Base-by-base conservation (phyloP, 2,113 vertebrate species). In the Columbina picui region DNA sequence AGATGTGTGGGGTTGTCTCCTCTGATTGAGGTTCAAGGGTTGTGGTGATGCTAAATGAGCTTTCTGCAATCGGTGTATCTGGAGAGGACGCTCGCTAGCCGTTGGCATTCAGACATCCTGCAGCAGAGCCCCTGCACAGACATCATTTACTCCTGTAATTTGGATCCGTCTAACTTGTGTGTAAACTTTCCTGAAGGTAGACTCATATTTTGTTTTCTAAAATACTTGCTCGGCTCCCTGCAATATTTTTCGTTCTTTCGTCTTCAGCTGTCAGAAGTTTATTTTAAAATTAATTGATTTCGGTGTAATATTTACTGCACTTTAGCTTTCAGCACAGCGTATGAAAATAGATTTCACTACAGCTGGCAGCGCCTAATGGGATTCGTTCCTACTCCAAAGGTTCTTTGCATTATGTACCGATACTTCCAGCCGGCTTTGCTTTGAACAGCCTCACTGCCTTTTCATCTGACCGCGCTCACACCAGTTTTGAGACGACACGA, bases 231-330 rank as follows among this genome's bases (percentile, higher is more conserved):
- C 1, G 0, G 5, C 73, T 88, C 90, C 64, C 49, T 47, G 71
- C 12, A 61, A 36, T 75, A 65, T 52, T 81, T 92, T 79, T 61
- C 34, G 3, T 29, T 60, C 94, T 50, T 80, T 69, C 12, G 3
- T 64, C 57, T 87, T 75, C 79, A 68, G 68, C 90, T 87, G 79
- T 75, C 79, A 84, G 3, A 81, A 87, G 68, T 90, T 87, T 73
- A 38, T 86, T 94, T 84, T 68, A 64, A 82, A 73, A 75, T 90
- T 59, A 84, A 75, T 71, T 77, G 56, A 50, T 89, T 90, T 71
- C 4, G 10, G 43, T 84, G 90, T 26, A 53, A 84, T 92, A 89
- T 97, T 95, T 94, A 82, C 85, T 89, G 92, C 71, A 23, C 79
- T 64, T 89, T 25, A 88, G 90, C 83, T 96, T 89, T 86, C 90